phyloP scores from a whole-genome alignment of 2,888 invertebrate genomes.

The Keiferia lycopersicella region DNA sequence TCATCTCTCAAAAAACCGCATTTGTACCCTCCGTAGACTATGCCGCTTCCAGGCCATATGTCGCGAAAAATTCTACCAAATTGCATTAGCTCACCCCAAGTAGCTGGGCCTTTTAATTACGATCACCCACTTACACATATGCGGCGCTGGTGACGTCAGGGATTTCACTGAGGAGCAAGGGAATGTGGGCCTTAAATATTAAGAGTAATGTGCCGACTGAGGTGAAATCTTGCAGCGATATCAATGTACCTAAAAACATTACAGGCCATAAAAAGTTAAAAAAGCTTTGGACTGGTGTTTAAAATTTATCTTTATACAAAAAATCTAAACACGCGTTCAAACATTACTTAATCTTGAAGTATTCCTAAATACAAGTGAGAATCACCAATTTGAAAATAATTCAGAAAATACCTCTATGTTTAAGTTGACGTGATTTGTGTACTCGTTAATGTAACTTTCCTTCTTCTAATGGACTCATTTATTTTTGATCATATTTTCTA shows the following conservation, averaged over 20 bases:
- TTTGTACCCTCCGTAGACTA: constrained; percentile 40
- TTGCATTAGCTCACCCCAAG: constrained; percentile 77
- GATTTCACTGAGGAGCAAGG: constrained; percentile 2
- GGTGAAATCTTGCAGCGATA: not conserved
- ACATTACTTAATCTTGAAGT: too few relatives aligned
- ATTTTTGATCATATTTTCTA: not conserved
- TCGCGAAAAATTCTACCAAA: constrained; percentile 78
- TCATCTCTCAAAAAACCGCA: constrained; percentile 50
- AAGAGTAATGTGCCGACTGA: not conserved
- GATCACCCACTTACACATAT: constrained; percentile 77
- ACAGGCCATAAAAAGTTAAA: too few relatives aligned
- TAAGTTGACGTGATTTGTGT: too few relatives aligned
- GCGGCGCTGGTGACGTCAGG: constrained; percentile 40
- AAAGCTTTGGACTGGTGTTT: too few relatives aligned
- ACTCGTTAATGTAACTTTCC: too few relatives aligned
- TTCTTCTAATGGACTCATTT: too few relatives aligned
- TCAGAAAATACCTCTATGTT: too few relatives aligned
- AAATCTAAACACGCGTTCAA: too few relatives aligned
- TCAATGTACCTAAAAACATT: too few relatives aligned
- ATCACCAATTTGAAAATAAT: too few relatives aligned
- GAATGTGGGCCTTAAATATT: constrained; percentile 6
- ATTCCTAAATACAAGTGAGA: too few relatives aligned
- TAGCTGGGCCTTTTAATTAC: constrained; percentile 71
- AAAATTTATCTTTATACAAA: too few relatives aligned
- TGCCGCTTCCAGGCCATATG: constrained; percentile 68